Percentiles rank a stretch among this genome's conserved stretches.
Evolutionary conservation across 2,888 invertebrate genomes (phyloP).

Genomic region (Spisula solida): DNA sequence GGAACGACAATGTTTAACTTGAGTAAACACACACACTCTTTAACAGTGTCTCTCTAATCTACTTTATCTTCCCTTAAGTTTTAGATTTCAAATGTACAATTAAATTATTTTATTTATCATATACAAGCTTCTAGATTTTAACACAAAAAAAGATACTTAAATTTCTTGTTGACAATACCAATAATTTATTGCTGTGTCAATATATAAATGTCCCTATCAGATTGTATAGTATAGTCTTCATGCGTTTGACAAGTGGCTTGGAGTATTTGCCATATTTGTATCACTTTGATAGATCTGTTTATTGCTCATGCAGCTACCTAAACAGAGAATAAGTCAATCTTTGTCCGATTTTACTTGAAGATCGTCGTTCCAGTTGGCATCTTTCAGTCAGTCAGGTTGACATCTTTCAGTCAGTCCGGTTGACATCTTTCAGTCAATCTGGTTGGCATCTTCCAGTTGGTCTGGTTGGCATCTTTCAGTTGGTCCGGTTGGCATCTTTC

Average conservation of each 20-base stretch:
- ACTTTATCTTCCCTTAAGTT: no score
- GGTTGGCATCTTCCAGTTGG: no score
- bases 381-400: no score
- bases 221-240: neutral
- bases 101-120: neutral
- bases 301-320: neutral
- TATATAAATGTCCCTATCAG: neutral
- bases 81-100: no score
- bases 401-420: no score
- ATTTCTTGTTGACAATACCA: slow-evolving; percentile 11
- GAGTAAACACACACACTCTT: neutral
- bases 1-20: no score
- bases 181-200: slow-evolving; percentile 10
- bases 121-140: neutral
- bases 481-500: no score
- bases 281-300: neutral
- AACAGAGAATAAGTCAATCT: neutral
- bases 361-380: no score
- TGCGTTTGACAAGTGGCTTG: neutral
- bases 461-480: no score
- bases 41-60: no score
- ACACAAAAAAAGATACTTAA: neutral
- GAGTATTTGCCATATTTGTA: neutral
- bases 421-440: no score
- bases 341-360: neutral